Evolutionary conservation across 2,888 invertebrate species (phyloP).

Genomic region (Conus canariensis): DNA sequence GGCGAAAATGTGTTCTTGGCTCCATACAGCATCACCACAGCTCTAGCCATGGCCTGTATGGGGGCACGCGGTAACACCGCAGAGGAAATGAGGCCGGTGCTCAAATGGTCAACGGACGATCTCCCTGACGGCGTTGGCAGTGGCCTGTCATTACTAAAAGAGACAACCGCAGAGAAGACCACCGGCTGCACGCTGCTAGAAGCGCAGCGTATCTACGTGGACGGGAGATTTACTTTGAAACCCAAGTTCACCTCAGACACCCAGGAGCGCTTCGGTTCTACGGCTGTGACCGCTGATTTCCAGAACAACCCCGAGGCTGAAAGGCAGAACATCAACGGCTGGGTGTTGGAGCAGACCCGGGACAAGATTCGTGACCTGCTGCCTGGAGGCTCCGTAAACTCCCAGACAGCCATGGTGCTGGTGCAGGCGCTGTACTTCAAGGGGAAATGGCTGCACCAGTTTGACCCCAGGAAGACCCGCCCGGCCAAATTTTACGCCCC

Average conservation of each 20-base stretch:
- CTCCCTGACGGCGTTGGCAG: conserved; percentile 32
- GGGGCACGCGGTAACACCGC: conserved; percentile 77
- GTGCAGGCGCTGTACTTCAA: conserved; percentile 81
- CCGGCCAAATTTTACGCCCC: conserved; percentile 81
- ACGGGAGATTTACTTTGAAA: conserved; percentile 54
- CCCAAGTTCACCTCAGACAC: conserved; percentile 41
- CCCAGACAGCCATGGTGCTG: conserved; percentile 76
- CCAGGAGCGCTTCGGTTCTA: conserved; percentile 56
- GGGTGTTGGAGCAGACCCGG: conserved; percentile 90
- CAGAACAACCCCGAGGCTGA: conserved; percentile 73
- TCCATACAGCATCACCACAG: conserved; percentile 77
- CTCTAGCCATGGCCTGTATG: conserved; percentile 77
- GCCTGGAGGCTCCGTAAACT: conserved; percentile 79
- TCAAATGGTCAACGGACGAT: conserved; percentile 40
- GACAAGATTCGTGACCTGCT: conserved; percentile 90
- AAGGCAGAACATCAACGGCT: conserved; percentile 85
- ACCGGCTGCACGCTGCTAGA: conserved; percentile 45
- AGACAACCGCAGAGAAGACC: not conserved
- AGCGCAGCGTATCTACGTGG: conserved; percentile 48
- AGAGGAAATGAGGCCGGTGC: conserved; percentile 62
- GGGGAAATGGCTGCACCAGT: conserved; percentile 80
- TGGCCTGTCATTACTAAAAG: conserved; percentile 29
- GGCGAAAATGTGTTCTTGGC: conserved; percentile 74
- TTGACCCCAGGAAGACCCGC: conserved; percentile 81
- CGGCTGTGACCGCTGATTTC: conserved; percentile 74